Conservation (phyloP, 2,797 vertebrate genomes). For the Huso huso region DNA sequence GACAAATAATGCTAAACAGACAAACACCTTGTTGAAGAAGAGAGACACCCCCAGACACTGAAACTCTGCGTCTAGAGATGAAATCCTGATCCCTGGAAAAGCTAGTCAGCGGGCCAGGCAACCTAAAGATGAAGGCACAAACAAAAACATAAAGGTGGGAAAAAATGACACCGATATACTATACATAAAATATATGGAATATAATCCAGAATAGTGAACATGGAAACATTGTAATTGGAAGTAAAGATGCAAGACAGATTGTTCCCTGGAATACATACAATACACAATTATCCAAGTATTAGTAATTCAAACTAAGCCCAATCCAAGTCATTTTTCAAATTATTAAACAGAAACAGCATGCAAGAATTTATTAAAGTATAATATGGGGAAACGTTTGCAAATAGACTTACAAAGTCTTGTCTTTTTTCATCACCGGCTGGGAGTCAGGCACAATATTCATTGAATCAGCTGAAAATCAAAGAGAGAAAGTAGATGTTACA, state of each 20-base stretch:
- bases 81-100: slow-evolving; percentile 14
- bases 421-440: slow-evolving; percentile 46
- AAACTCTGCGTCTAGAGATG: slow-evolving; percentile 34
- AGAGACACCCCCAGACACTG: slow-evolving; percentile 44
- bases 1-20: background rate
- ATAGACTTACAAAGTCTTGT: slow-evolving; percentile 59
- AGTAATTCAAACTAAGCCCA: too few relatives aligned
- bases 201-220: too few relatives aligned
- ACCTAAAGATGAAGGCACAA: slow-evolving; percentile 18
- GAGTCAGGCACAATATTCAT: slow-evolving; percentile 62
- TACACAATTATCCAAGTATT: too few relatives aligned
- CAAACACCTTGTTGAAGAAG: background rate
- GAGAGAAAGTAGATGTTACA: slow-evolving; percentile 22
- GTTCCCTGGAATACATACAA: too few relatives aligned
- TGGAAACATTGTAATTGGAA: too few relatives aligned
- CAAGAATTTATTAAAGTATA: too few relatives aligned
- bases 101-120: slow-evolving; percentile 23
- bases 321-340: too few relatives aligned
- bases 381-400: too few relatives aligned
- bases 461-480: slow-evolving; percentile 51
- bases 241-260: too few relatives aligned
- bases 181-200: too few relatives aligned
- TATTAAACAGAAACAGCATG: too few relatives aligned
- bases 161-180: too few relatives aligned
- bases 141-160: background rate